Evolutionary conservation across 2,797 vertebrate species (phyloP), one percentile per base, ranked within the genome.

Genomic region (Bryconaethiops microstoma): DNA sequence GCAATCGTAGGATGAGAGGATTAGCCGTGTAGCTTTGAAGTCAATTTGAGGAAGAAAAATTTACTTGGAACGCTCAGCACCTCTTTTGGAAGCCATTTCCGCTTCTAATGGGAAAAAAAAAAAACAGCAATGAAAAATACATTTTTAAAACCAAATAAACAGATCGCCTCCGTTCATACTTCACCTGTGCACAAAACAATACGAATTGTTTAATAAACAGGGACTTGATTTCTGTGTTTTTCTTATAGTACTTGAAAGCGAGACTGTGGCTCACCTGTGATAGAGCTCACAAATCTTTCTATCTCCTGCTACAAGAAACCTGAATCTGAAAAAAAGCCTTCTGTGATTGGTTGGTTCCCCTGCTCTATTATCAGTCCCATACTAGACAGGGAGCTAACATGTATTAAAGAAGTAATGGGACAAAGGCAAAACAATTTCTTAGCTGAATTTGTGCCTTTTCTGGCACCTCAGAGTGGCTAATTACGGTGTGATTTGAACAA

Each of bases 11-110:
- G 70, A 86, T 89, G 88, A 91, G 89, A 90, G 92, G 91, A 94
- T 94, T 93, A 93, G 87, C 88, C 63, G 57, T 90, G 89, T 89
- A 86, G 88, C 93, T 94, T 93, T 94, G 92, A 94, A 93, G 91
- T 93, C 88, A 90, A 88, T 91, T 88, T 87, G 86, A 84, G 82
- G 77, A 88, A 80, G 55, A 87, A 79, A 90, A 92, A 89, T 90
- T 88, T 80, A 92, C 89, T 92, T 90, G 89, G 87, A 94, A 90
- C 52, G 60, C 68, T 70, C 21, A 55, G 54, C 70, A 76, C 74
- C 62, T 77, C 67, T 69, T 73, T 86, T 71, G 72, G 60, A 75
- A 76, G 48, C 35, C 6, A 25, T 75, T 17, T 75, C 62, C 54
- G 59, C 39, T 57, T 50, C 62, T 63, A 73, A 5, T 62, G 76